phyloP scores from a whole-genome alignment of 2,888 invertebrate genomes.

The Sphaerophoria taeniata region DNA sequence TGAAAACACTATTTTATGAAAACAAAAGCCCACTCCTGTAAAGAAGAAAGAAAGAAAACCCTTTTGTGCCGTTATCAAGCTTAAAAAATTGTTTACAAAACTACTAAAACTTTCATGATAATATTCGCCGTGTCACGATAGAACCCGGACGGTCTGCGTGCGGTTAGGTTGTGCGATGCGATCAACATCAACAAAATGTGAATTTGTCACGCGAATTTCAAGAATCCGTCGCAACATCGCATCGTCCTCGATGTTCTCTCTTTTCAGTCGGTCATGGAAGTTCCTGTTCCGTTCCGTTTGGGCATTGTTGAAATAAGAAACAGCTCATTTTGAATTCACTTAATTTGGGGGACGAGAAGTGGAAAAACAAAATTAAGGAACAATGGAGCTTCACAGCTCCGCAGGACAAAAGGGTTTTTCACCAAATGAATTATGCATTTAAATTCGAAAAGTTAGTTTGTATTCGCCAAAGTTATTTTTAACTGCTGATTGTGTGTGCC shows the following conservation, averaged over 20 bases:
- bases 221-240: slow-evolving; percentile 18
- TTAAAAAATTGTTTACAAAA: slow-evolving; percentile 73
- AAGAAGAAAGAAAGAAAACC: slow-evolving; percentile 6
- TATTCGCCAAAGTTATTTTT: slow-evolving; percentile 37
- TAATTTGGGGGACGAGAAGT: not conserved
- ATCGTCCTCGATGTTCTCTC: not conserved
- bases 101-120: slow-evolving; percentile 71
- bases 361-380: not conserved
- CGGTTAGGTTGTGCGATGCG: slow-evolving; percentile 22
- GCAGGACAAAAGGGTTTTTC: slow-evolving; percentile 50
- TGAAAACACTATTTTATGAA: slow-evolving; percentile 21
- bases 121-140: slow-evolving; percentile 25
- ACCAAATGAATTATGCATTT: slow-evolving; percentile 59
- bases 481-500: slow-evolving; percentile 46
- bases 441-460: slow-evolving; percentile 41
- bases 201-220: slow-evolving; percentile 68
- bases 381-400: slow-evolving; percentile 42
- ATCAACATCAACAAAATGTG: slow-evolving; percentile 44
- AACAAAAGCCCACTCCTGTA: slow-evolving; percentile 17
- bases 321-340: slow-evolving; percentile 60
- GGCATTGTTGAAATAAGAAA: not conserved
- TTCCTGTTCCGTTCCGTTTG: not conserved
- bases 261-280: slow-evolving; percentile 1
- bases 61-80: slow-evolving; percentile 57
- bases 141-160: not conserved